phyloP scores from a whole-genome alignment of 2,888 invertebrate genomes.

The Pycnomerus fuliginosus region DNA sequence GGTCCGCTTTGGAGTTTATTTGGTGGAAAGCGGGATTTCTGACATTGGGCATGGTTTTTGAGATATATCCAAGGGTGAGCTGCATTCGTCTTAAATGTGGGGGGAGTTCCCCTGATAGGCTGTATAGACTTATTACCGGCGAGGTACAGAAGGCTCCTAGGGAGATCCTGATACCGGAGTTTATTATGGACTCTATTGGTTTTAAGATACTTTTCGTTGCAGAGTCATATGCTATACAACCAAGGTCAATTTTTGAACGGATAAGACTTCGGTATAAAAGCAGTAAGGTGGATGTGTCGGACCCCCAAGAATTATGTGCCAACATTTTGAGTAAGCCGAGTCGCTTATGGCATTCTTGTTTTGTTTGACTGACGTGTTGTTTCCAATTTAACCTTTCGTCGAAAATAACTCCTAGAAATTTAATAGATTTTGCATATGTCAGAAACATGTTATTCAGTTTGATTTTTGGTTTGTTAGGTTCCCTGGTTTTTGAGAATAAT shows the following conservation, averaged over 20 bases:
- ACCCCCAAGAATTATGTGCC: constrained; percentile 1
- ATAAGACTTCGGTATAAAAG: background rate
- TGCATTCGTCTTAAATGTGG: no score
- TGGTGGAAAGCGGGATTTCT: no score
- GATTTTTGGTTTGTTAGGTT: background rate
- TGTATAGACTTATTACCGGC: background rate
- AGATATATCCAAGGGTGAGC: no score
- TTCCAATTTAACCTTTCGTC: constrained; percentile 3
- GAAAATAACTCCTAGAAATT: constrained; percentile 6
- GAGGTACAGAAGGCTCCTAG: background rate
- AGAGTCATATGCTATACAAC: background rate
- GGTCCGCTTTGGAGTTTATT: no score
- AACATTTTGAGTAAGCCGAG: constrained; percentile 8
- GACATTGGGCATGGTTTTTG: no score
- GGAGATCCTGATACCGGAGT: background rate
- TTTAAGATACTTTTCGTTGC: background rate
- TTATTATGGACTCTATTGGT: background rate
- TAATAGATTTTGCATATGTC: constrained; percentile 1
- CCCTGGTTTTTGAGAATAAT: background rate
- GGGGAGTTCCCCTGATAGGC: no score
- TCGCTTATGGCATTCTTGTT: background rate
- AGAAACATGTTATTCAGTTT: background rate
- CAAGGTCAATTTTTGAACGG: background rate
- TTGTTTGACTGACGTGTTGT: constrained; percentile 1
- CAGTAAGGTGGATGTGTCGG: background rate